A percentile compares a stretch with the other conserved stretches of the same genome.
These are phyloP conservation scores for Meiosimyza decipiens DNA, from an alignment of 2,888 invertebrate species.

Conservation along the genomic window DNA sequence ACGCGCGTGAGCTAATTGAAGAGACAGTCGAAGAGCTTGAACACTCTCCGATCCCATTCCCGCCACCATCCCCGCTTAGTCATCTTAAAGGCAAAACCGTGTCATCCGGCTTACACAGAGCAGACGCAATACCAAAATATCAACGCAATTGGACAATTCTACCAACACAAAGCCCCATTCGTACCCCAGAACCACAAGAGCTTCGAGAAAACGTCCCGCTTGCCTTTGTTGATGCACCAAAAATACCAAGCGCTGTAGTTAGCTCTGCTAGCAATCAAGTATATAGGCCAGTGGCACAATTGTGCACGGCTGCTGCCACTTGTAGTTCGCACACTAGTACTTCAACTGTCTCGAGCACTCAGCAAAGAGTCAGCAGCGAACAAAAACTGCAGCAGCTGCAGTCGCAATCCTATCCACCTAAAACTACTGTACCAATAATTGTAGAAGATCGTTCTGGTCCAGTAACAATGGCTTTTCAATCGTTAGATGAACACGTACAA, in stretches of 20 bases:
- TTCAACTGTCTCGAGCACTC: conserved; percentile 42
- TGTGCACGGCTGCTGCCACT: conserved; percentile 34
- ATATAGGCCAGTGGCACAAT: conserved; percentile 54
- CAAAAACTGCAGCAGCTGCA: conserved; percentile 46
- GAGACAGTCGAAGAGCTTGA: conserved; percentile 63
- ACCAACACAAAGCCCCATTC: conserved; percentile 71
- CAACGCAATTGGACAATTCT: conserved; percentile 73
- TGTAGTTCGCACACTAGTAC: conserved; percentile 42
- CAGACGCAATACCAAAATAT: conserved; percentile 74
- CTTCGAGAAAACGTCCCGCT: conserved; percentile 67
- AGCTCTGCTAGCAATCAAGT: conserved; percentile 45
- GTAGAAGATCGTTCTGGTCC: conserved; percentile 69
- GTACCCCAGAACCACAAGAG: conserved; percentile 71
- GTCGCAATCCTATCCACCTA: conserved; percentile 43
- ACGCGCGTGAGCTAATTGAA: conserved; percentile 57
- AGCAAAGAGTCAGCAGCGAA: conserved; percentile 44
- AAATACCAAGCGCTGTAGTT: conserved; percentile 46
- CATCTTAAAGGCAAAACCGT: conserved; percentile 59
- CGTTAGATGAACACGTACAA: conserved; percentile 71
- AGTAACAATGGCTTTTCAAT: conserved; percentile 75
- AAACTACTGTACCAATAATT: conserved; percentile 58
- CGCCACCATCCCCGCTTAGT: conserved; percentile 64
- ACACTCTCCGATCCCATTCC: conserved; percentile 59
- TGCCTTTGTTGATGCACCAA: conserved; percentile 64
- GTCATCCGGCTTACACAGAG: conserved; percentile 72